Evolutionary conservation across 92 coral and sea anemone species (phyloP).

Genomic region (Siderastrea radians): DNA sequence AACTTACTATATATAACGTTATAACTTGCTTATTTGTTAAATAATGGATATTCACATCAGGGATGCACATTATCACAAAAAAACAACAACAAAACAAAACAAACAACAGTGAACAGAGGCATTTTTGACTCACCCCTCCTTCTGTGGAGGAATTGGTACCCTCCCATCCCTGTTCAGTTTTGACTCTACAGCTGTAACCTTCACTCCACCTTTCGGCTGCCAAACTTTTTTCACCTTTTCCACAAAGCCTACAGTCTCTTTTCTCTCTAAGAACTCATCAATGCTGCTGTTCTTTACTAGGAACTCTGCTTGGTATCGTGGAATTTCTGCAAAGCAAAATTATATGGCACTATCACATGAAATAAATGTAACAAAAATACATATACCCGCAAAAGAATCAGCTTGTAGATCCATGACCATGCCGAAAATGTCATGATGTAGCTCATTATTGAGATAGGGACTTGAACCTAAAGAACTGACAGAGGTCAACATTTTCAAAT

Average conservation of each 20-base stretch:
- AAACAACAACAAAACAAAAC: not conserved
- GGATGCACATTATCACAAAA: too few species aligned
- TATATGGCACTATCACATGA: too few species aligned
- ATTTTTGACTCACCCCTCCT: slow-evolving; percentile 72
- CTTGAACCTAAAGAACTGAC: too few species aligned
- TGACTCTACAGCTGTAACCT: slow-evolving; percentile 79
- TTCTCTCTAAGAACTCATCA: slow-evolving; percentile 56
- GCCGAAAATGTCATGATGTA: too few species aligned
- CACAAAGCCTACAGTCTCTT: slow-evolving; percentile 57
- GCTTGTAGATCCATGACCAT: too few species aligned
- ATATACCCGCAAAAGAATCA: too few species aligned
- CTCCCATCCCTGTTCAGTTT: slow-evolving; percentile 84
- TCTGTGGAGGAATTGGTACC: slow-evolving; percentile 85
- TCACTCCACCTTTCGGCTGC: slow-evolving; percentile 64
- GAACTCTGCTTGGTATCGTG: slow-evolving; percentile 84
- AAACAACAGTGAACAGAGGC: not conserved
- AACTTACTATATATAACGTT: too few species aligned
- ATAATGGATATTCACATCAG: too few species aligned
- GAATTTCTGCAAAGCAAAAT: slow-evolving; percentile 59
- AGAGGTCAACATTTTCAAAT: too few species aligned
- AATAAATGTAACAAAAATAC: too few species aligned
- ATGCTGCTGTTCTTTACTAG: slow-evolving; percentile 67
- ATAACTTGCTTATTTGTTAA: too few species aligned
- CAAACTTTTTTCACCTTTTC: slow-evolving; percentile 58
- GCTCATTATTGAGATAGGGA: too few species aligned